Evolutionary conservation across 2,888 invertebrate genomes (phyloP).

Genomic region (Mesoligia furuncula): DNA sequence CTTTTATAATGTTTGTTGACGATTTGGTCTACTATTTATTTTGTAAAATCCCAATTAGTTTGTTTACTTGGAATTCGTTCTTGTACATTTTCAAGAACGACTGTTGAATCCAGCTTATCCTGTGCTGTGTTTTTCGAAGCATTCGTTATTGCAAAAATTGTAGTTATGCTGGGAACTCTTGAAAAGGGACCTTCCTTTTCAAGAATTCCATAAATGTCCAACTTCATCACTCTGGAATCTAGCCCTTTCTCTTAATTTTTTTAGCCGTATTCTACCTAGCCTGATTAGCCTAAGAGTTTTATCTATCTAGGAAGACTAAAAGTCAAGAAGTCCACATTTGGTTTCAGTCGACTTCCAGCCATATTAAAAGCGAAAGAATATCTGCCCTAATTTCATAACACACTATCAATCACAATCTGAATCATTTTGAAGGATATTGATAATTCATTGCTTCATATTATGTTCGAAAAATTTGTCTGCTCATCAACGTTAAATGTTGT

Average conservation of each 20-base stretch:
- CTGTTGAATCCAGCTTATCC: not conserved
- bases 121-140: not conserved
- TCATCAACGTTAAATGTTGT: too few relatives aligned
- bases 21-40: slow-evolving; percentile 4
- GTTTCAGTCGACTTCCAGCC: not conserved
- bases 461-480: too few relatives aligned
- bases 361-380: not conserved
- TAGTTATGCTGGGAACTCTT: not conserved
- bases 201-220: not conserved
- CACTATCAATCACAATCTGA: too few relatives aligned
- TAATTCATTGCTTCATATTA: too few relatives aligned
- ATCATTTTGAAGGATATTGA: too few relatives aligned
- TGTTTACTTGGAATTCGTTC: slow-evolving; percentile 22
- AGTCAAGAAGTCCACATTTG: not conserved
- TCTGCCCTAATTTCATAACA: too few relatives aligned
- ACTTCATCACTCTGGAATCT: not conserved
- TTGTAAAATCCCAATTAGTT: slow-evolving; percentile 35
- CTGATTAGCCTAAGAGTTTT: not conserved
- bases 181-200: too few relatives aligned
- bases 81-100: not conserved
- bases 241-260: not conserved
- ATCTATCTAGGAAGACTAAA: not conserved
- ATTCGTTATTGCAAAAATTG: not conserved
- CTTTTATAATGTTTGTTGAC: slow-evolving; percentile 27
- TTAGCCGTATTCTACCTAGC: not conserved